phyloP scores from a whole-genome alignment of 2,113 vertebrate genomes.

The Pomatorhinus ruficollis region DNA sequence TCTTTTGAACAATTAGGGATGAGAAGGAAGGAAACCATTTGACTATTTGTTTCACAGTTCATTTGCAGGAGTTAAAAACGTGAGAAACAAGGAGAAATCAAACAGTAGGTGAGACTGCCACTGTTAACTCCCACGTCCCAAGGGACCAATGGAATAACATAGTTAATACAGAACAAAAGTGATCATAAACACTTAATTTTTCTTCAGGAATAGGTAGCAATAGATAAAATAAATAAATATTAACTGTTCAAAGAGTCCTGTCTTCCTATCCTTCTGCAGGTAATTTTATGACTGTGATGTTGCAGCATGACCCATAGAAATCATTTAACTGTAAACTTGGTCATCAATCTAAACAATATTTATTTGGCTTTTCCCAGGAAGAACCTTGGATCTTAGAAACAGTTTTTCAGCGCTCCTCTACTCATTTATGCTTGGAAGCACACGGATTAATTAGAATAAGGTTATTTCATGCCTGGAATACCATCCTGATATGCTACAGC shows the following conservation, averaged over 20 bases:
- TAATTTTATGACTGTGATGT: background rate
- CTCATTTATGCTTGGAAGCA: background rate
- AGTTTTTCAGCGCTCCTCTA: background rate
- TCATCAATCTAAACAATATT: background rate
- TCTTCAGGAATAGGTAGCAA: background rate
- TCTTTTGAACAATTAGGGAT: background rate
- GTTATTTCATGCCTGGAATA: constrained; percentile 9
- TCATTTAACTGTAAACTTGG: background rate
- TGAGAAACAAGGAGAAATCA: background rate
- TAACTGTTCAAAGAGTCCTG: background rate
- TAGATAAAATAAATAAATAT: background rate
- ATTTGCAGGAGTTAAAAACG: background rate
- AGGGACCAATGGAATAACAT: background rate
- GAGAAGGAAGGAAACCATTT: background rate
- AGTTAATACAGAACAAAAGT: background rate
- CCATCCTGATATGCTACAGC: background rate
- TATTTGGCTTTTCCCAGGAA: background rate
- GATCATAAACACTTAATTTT: background rate
- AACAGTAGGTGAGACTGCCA: background rate
- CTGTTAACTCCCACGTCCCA: background rate
- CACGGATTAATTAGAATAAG: background rate
- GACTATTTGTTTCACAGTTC: background rate
- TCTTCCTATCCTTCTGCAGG: background rate
- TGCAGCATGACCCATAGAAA: background rate
- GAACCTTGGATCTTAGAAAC: background rate